A percentile compares a stretch with the other conserved stretches of the same genome.
These are phyloP conservation scores for Aradophagus sp. DNA, from an alignment of 1,140 invertebrate species.

Conservation along the genomic window DNA sequence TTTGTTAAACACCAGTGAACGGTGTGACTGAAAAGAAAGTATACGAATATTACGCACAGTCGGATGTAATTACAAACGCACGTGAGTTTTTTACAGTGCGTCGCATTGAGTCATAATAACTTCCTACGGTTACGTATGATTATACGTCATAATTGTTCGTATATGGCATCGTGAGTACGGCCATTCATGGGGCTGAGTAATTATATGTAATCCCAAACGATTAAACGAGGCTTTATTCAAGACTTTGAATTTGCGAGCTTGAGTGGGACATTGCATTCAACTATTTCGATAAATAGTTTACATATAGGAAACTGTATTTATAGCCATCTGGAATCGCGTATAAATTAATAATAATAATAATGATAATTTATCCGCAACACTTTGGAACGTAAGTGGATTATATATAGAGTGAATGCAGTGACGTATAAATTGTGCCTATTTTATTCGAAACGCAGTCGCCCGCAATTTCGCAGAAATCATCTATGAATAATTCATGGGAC, in stretches of 20 bases:
- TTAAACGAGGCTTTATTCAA: no score
- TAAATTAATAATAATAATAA: slow-evolving; percentile 41
- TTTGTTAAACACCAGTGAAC: slow-evolving; percentile 27
- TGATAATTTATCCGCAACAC: slow-evolving; percentile 16
- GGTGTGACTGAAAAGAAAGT: slow-evolving; percentile 15
- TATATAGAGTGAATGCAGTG: slow-evolving; percentile 20
- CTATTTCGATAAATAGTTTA: slow-evolving; percentile 28
- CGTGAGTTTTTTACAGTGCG: slow-evolving; percentile 17
- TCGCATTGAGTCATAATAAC: slow-evolving; percentile 32
- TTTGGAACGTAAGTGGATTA: slow-evolving; percentile 15
- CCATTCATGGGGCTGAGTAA: slow-evolving; percentile 13
- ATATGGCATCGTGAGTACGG: slow-evolving; percentile 23
- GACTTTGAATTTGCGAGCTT: no score
- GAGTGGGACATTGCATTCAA: no score
- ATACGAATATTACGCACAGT: slow-evolving; percentile 12
- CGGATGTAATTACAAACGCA: slow-evolving; percentile 26
- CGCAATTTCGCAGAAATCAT: slow-evolving; percentile 32
- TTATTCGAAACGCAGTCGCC: slow-evolving; percentile 11
- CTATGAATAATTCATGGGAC: slow-evolving; percentile 48
- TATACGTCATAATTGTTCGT: slow-evolving; percentile 36
- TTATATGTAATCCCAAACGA: slow-evolving; percentile 25
- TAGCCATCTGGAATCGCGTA: slow-evolving; percentile 14
- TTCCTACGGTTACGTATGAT: slow-evolving; percentile 35
- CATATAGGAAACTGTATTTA: slow-evolving; percentile 21
- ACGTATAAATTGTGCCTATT: slow-evolving; percentile 20